Evolutionary conservation across 2,113 vertebrate genomes (phyloP), one percentile per base, ranked within the genome.

Genomic region (Toxotes jaculatrix): DNA sequence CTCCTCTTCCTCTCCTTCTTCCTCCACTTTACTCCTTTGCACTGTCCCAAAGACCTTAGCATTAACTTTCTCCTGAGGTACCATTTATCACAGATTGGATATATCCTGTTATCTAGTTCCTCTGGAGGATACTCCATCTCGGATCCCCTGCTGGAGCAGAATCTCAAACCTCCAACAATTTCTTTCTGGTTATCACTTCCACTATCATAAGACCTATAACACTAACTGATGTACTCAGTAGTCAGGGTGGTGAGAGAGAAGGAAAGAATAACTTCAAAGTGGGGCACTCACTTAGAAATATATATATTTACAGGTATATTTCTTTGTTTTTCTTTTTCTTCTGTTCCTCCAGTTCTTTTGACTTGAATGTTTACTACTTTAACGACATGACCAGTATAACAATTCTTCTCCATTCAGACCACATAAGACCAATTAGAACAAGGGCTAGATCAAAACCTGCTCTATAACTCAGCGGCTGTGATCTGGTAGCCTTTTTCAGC

Each of bases 21-120:
- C 61, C 55, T 21, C 21, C 36, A 49, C 70, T 61, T 61, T 61
- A 66, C 32, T 57, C 56, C 16, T 80, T 49, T 71, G 32, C 63
- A 69, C 69, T 69, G 23, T 74, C 36, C 65, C 21, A 17, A 17
- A 67, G 74, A 81, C 74, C 82, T 32, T 14, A 53, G 77, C 72
- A 43, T 86, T 68, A 80, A 86, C 79, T 63, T 77, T 65, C 45
- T 80, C 36, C 59, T 14, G 27, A 64, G 49, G 31, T 65, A 21
- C 67, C 62, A 65, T 83, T 86, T 56, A 83, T 83, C 83, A 83
- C 32, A 74, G 38, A 83, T 74, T 77, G 72, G 62, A 83, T 77
- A 68, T 75, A 69, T 79, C 34, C 75, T 66, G 63, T 72, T 72
- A 60, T 74, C 68, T 31, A 60, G 36, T 79, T 77, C 32, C 31